Conservation (phyloP, 2,888 invertebrate species). For the Epinotia demarniana region DNA sequence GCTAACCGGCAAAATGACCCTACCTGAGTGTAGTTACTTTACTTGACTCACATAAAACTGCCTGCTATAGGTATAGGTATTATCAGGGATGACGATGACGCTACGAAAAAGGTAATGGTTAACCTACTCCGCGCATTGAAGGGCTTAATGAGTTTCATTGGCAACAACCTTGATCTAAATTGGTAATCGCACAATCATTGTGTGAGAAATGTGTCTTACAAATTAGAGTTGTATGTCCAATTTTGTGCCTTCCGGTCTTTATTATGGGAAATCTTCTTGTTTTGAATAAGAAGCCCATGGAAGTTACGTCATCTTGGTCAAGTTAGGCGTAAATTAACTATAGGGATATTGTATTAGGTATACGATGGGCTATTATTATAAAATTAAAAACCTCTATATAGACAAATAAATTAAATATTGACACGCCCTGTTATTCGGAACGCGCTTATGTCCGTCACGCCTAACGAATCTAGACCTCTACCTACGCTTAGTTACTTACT, state of each 20-base stretch:
- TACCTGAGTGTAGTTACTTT: not conserved
- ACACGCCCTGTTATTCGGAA: too few species aligned
- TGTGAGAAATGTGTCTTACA: slow-evolving; percentile 26
- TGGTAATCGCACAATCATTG: slow-evolving; percentile 37
- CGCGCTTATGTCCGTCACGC: too few species aligned
- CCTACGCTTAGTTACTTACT: too few species aligned
- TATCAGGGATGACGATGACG: slow-evolving; percentile 40
- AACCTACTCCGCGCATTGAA: slow-evolving; percentile 48
- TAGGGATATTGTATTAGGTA: not conserved
- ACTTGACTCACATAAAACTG: not conserved
- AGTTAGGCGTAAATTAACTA: not conserved
- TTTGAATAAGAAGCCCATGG: not conserved
- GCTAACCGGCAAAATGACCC: too few species aligned
- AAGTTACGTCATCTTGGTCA: slow-evolving; percentile 1
- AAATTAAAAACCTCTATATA: not conserved
- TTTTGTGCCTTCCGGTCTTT: slow-evolving; percentile 11
- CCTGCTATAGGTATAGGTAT: not conserved
- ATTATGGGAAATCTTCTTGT: not conserved
- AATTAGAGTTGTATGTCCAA: slow-evolving; percentile 9
- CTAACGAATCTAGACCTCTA: too few species aligned
- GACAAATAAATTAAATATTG: too few species aligned
- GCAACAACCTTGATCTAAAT: slow-evolving; percentile 50
- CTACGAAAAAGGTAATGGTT: slow-evolving; percentile 50
- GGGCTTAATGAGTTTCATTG: slow-evolving; percentile 50
- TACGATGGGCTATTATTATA: not conserved